Evolutionary conservation across 2,113 vertebrate species (phyloP), one percentile per base, ranked within the genome.

Genomic region (Electrona antarctica): DNA sequence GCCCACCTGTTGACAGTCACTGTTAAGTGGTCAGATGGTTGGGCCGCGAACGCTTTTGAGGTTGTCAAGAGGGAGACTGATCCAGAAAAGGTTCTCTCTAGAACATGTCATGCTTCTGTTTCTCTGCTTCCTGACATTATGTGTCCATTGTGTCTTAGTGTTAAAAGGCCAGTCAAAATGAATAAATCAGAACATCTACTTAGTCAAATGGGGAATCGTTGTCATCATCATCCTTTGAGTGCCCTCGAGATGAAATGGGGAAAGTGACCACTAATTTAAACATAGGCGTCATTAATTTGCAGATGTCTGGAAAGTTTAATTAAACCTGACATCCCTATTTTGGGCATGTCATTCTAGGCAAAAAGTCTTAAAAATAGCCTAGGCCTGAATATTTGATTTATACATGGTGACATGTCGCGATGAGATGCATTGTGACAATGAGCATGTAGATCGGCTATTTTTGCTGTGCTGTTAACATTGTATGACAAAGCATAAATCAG

Each of bases 101-200:
- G 45, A 28, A 48, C 61, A 47, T 69, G 73, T 58, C 62, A 66
- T 52, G 50, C 52, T 71, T 76, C 57, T 29, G 45, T 58, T 41
- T 50, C 33, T 13, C 57, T 60, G 64, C 54, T 3, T 56, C 67
- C 60, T 33, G 7, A 55, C 45, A 61, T 52, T n/a, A 15, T 59
- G 12, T 28, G 8, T 28, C 57, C n/a, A 60, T 68, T 59, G 15
- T 50, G 8, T 2, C 6, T 5, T 60, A 60, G 58, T 21, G 15
- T 10, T 60, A 8, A 8, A 7, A 7, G 33, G 45, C 28, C 33
- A 8, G 64, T 69, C 62, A 55, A 11, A 56, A 67, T 47, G 55
- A 62, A 54, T 28, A 33, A 71, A 58, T 72, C 6, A 10, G 21
- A 45, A 13, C 9, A 21, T 64, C 7, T 15, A 21, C 65, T n/a